Conservation (phyloP, 2,113 vertebrate genomes). For the Gobiocypris rarus region DNA sequence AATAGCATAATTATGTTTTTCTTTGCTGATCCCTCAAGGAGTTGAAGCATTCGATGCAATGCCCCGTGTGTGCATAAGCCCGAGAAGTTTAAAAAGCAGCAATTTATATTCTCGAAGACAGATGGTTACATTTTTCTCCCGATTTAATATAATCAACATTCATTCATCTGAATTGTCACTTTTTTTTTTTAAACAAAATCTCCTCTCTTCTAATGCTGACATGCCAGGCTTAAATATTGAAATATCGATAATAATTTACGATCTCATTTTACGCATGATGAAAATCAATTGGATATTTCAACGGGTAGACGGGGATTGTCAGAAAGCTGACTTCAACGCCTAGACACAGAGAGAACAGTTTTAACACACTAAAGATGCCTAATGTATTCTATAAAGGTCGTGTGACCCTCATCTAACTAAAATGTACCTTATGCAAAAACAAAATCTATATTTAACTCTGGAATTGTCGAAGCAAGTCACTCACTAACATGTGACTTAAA, state of each 20-base stretch:
- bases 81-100: constrained; percentile 44
- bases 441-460: constrained; percentile 14
- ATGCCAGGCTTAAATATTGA: constrained; percentile 32
- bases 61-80: constrained; percentile 61
- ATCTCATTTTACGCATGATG: constrained; percentile 51
- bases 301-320: constrained; percentile 23
- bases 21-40: constrained; percentile 65
- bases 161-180: constrained; percentile 48
- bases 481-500: constrained; percentile 17
- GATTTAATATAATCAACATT: constrained; percentile 55
- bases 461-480: constrained; percentile 6
- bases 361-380: constrained; percentile 11
- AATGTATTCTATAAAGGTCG: constrained; percentile 35
- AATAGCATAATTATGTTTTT: constrained; percentile 78
- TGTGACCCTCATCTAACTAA: constrained; percentile 23
- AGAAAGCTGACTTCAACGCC: constrained; percentile 20
- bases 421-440: constrained; percentile 4
- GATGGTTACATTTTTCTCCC: constrained; percentile 25
- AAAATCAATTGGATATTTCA: constrained; percentile 50
- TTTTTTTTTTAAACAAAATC: neutral
- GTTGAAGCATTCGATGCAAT: constrained; percentile 66
- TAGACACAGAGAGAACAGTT: constrained; percentile 28
- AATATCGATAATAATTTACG: constrained; percentile 51
- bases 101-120: constrained; percentile 48
- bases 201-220: neutral